Percentiles rank a stretch among this genome's conserved stretches.
Evolutionary conservation across 2,113 vertebrate genomes (phyloP).

Genomic region (Paraplagusia blochii): DNA sequence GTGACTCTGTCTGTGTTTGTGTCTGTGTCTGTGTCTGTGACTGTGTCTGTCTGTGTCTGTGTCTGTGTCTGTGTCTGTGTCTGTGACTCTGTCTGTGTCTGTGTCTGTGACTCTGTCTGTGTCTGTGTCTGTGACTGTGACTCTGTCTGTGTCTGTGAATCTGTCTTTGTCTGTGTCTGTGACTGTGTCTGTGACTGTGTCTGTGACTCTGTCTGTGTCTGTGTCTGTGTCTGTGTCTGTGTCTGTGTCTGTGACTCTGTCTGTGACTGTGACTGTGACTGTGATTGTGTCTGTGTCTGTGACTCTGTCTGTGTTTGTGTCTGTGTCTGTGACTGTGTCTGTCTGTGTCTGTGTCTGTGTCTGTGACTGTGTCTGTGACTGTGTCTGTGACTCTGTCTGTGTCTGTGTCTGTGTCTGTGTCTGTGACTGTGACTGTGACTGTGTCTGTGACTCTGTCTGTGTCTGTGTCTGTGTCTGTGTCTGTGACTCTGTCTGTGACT

Average conservation of each 20-base stretch:
- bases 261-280: conserved; percentile 9
- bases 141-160: too few species aligned
- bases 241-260: too few species aligned
- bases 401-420: conserved; percentile 46
- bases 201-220: too few species aligned
- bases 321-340: conserved; percentile 44
- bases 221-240: conserved; percentile 21
- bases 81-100: conserved; percentile 45
- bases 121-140: too few species aligned
- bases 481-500: conserved; percentile 18
- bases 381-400: conserved; percentile 21
- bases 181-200: too few species aligned
- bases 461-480: conserved; percentile 47
- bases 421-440: too few species aligned
- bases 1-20: conserved; percentile 36
- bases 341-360: conserved; percentile 23
- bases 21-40: too few species aligned
- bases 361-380: conserved; percentile 47
- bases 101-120: conserved; percentile 20
- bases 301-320: conserved; percentile 21
- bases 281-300: conserved; percentile 36
- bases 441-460: conserved; percentile 21
- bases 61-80: conserved; percentile 25
- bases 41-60: too few species aligned
- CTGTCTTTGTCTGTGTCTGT: conserved; percentile 23